phyloP scores from a whole-genome alignment of 2,113 vertebrate species.

The Toxotes jaculatrix region DNA sequence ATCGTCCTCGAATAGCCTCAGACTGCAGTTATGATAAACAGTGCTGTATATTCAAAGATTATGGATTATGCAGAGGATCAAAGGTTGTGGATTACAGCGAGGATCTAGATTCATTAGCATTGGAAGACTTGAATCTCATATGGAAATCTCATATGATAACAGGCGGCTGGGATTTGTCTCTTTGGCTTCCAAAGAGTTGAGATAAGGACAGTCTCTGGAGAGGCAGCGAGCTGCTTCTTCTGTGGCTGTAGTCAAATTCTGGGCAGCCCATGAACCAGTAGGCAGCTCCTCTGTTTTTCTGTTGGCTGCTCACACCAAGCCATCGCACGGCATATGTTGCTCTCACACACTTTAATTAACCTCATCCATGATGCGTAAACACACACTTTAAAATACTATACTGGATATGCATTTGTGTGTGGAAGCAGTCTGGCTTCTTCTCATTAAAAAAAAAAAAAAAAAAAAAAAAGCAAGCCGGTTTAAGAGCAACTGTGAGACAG shows the following conservation, averaged over 20 bases:
- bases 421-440: slow-evolving; percentile 21
- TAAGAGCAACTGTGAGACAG: slow-evolving; percentile 38
- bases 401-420: slow-evolving; percentile 29
- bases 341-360: slow-evolving; percentile 67
- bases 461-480: slow-evolving; percentile 27
- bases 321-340: slow-evolving; percentile 61
- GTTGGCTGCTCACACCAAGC: slow-evolving; percentile 60
- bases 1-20: slow-evolving; percentile 32
- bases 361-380: slow-evolving; percentile 41
- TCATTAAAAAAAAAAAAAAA: slow-evolving; percentile 4
- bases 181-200: slow-evolving; percentile 54
- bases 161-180: slow-evolving; percentile 58
- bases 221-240: slow-evolving; percentile 39
- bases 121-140: slow-evolving; percentile 57
- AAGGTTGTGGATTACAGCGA: slow-evolving; percentile 54
- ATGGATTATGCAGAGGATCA: slow-evolving; percentile 61
- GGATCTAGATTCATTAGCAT: slow-evolving; percentile 63
- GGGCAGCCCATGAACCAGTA: slow-evolving; percentile 58
- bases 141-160: slow-evolving; percentile 66
- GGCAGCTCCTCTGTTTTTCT: slow-evolving; percentile 58
- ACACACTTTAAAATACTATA: slow-evolving; percentile 44
- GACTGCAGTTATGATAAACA: slow-evolving; percentile 14
- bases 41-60: slow-evolving; percentile 43
- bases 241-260: slow-evolving; percentile 59
- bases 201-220: slow-evolving; percentile 61